These are phyloP conservation scores for Dasypolia templi DNA, from an alignment of 2,888 invertebrate genomes.

Conservation along the genomic window DNA sequence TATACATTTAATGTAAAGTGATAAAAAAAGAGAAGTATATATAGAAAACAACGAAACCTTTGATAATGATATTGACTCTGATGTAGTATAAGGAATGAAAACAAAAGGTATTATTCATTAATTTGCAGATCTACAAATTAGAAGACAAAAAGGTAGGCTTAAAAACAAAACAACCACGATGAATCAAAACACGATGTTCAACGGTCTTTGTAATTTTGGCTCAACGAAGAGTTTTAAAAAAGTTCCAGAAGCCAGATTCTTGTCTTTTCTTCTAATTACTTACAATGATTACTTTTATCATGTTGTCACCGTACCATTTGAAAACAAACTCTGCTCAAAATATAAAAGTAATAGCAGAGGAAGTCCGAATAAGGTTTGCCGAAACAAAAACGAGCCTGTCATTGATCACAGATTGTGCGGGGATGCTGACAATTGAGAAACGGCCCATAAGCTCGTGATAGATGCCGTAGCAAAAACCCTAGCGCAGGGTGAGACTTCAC, in stretches of 20 bases:
- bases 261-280: neutral
- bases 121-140: neutral
- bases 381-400: conserved; percentile 17
- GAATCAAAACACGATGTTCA: neutral
- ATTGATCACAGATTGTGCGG: conserved; percentile 32
- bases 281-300: neutral
- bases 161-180: neutral
- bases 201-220: neutral
- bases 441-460: conserved; percentile 24
- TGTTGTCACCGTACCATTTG: neutral
- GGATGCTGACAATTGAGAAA: conserved; percentile 37
- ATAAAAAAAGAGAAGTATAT: no score
- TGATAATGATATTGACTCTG: neutral
- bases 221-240: neutral
- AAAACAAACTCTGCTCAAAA: no score
- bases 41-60: no score
- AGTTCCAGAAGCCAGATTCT: neutral
- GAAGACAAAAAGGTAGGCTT: neutral
- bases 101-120: neutral
- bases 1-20: no score
- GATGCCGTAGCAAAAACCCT: conserved; percentile 15
- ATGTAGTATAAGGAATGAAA: neutral
- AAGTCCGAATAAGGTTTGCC: neutral
- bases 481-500: conserved; percentile 1
- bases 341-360: neutral